These are phyloP conservation scores for Sus scrofa DNA, from an alignment of 2,113 vertebrate species.

Conservation along the genomic window T2T-Sscrofa CM000815.6:130247001-130247500, in stretches of 20 bases:
- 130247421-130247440: neutral
- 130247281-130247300: neutral
- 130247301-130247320: neutral
- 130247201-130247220: neutral
- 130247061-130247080: neutral
- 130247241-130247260: neutral
- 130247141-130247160: neutral
- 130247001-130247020: neutral
- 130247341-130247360: neutral
- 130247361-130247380: neutral
- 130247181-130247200: neutral
- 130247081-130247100: neutral
- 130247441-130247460: conserved; percentile 10
- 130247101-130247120: neutral
- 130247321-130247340: neutral
- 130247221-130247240: neutral
- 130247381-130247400: neutral
- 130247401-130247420: neutral
- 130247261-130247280: neutral
- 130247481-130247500: neutral
- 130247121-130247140: neutral
- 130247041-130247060: neutral
- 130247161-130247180: neutral
- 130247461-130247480: neutral
- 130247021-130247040: neutral